A percentile compares a stretch with the other conserved stretches of the same genome.
phyloP scores from a whole-genome alignment of 35 echinoderm and acorn worm genomes.

The Hemicentrotus pulcherrimus region DNA sequence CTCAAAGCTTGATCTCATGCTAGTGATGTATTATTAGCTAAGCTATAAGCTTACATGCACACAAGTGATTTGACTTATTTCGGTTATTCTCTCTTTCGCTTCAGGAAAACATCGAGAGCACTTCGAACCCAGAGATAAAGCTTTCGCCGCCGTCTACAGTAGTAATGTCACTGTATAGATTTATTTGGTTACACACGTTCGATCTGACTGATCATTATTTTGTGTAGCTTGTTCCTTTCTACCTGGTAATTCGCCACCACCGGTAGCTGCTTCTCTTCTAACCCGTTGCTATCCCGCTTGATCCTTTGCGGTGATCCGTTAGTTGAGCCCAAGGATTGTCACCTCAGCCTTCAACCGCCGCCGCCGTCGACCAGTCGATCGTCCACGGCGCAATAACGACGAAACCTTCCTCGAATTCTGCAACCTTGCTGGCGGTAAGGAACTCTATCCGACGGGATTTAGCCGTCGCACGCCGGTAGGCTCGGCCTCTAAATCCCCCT shows the following conservation, averaged over 20 bases:
- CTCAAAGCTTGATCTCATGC: not conserved
- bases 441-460: constrained; percentile 22
- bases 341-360: not conserved
- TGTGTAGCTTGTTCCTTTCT: not conserved
- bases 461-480: not conserved
- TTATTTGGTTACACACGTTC: not conserved
- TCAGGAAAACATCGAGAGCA: not conserved
- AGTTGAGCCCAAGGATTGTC: constrained; percentile 44
- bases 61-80: constrained; percentile 31
- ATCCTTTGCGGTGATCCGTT: constrained; percentile 38
- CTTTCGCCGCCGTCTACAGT: not conserved
- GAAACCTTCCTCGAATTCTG: not conserved
- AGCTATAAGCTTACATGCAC: constrained; percentile 28
- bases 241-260: not conserved
- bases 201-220: not conserved
- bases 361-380: not conserved
- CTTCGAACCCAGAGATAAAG: not conserved
- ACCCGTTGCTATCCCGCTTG: constrained; percentile 32
- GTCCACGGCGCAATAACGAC: not conserved
- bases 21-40: constrained; percentile 23
- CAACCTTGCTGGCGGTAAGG: not conserved
- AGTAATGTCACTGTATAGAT: not conserved
- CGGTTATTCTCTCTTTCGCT: not conserved
- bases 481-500: constrained; percentile 7
- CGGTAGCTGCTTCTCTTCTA: constrained; percentile 19